Evolutionary conservation across 1,140 invertebrate species (phyloP).

Genomic region (Diploscapter pachys): DNA sequence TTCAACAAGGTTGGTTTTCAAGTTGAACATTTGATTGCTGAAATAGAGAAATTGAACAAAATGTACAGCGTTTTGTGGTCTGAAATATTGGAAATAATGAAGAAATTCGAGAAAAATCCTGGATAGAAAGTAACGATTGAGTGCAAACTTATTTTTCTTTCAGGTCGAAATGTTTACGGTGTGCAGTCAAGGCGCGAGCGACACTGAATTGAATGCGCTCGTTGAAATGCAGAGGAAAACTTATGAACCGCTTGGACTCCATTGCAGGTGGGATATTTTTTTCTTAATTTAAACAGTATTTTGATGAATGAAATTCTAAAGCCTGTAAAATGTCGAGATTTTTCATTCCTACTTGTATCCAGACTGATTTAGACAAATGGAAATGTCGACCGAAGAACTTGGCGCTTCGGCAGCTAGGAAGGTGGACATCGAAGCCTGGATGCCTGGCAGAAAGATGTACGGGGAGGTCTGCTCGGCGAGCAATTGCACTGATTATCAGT

Average conservation of each 20-base stretch:
- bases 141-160: no score
- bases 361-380: slow-evolving; percentile 62
- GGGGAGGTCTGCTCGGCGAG: slow-evolving; percentile 95
- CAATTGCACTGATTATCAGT: slow-evolving; percentile 93
- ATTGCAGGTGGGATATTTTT: slow-evolving; percentile 53
- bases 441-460: slow-evolving; percentile 78
- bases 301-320: no score
- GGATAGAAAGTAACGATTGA: no score
- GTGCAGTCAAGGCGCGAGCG: slow-evolving; percentile 56
- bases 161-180: slow-evolving; percentile 63
- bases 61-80: no score
- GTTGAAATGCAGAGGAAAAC: slow-evolving; percentile 61
- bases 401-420: slow-evolving; percentile 87
- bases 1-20: slow-evolving; percentile 61
- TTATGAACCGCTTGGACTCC: slow-evolving; percentile 61
- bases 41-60: no score
- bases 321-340: no score
- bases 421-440: slow-evolving; percentile 94
- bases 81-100: no score
- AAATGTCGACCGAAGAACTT: slow-evolving; percentile 91
- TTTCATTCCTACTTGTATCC: no score
- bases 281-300: background rate
- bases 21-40: no score
- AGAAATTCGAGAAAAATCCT: no score
- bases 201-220: slow-evolving; percentile 59